These are phyloP conservation scores for Cervus canadensis DNA, from an alignment of 2,113 vertebrate species.

Conservation along the genomic window DNA sequence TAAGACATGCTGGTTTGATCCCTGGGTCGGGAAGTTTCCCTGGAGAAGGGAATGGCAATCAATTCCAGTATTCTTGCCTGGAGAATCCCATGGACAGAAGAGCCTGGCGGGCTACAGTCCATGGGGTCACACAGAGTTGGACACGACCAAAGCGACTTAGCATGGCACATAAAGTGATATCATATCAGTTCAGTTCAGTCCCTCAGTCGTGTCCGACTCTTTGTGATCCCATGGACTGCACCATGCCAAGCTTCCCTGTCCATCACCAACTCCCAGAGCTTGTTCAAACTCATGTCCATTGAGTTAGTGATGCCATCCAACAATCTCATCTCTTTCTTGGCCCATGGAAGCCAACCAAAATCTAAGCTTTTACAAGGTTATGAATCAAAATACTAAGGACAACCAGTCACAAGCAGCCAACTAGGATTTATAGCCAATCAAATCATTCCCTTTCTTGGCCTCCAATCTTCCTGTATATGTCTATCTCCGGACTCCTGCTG, in stretches of 20 bases:
- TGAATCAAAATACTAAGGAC: not conserved
- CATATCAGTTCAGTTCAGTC: not conserved
- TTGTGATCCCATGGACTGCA: not conserved
- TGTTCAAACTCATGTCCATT: not conserved
- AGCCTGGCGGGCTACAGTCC: not conserved
- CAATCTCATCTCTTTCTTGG: not conserved
- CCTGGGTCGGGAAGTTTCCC: not conserved
- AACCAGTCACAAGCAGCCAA: not conserved
- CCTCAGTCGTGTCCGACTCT: not conserved
- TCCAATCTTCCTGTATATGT: not conserved
- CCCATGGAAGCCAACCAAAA: not conserved
- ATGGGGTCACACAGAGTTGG: not conserved
- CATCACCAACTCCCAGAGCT: not conserved
- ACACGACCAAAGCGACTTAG: not conserved
- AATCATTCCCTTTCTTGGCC: not conserved
- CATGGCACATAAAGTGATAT: not conserved
- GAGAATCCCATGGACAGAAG: not conserved
- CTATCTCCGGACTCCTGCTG: not conserved
- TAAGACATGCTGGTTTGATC: not conserved
- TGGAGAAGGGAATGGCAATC: not conserved
- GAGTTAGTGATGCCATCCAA: not conserved
- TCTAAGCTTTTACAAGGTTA: not conserved
- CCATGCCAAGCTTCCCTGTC: not conserved
- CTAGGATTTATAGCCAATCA: not conserved
- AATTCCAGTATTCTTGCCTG: not conserved